Conservation (phyloP, 2,888 invertebrate genomes). For the Tetrapedia diversipes region DNA sequence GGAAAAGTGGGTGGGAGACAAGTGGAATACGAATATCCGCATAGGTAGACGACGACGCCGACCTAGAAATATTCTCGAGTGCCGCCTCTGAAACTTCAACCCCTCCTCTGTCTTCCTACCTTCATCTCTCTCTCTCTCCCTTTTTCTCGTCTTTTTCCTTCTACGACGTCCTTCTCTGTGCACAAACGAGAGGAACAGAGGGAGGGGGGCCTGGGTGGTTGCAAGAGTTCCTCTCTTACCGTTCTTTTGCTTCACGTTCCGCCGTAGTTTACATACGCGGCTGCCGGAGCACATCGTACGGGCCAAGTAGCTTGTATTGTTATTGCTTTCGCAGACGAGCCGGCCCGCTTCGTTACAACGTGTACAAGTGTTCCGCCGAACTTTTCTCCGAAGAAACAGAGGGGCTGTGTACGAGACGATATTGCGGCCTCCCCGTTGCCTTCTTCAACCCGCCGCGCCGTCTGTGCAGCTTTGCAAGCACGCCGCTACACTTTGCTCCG, state of each 20-base stretch:
- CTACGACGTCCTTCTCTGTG: not conserved
- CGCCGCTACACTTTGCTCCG: not conserved
- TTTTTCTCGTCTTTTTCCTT: too few relatives aligned
- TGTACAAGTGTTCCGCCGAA: conserved; percentile 66
- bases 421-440: conserved; percentile 40
- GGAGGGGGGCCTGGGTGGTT: too few relatives aligned
- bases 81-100: conserved; percentile 53
- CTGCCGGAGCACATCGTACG: conserved; percentile 47
- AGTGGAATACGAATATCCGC: conserved; percentile 64
- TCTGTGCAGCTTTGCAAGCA: not conserved
- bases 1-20: conserved; percentile 34
- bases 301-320: conserved; percentile 66
- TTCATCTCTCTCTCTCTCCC: not conserved
- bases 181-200: not conserved
- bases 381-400: conserved; percentile 54
- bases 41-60: conserved; percentile 60
- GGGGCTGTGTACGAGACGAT: conserved; percentile 40
- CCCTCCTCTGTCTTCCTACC: not conserved
- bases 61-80: conserved; percentile 65
- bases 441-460: conserved; percentile 27
- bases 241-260: conserved; percentile 52
- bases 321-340: conserved; percentile 70
- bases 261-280: conserved; percentile 59
- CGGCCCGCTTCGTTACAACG: conserved; percentile 68
- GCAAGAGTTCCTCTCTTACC: conserved; percentile 57